A percentile compares a stretch with the other conserved stretches of the same genome.
Evolutionary conservation across 2,888 invertebrate genomes (phyloP).

Genomic region (Agapostemon virescens): DNA sequence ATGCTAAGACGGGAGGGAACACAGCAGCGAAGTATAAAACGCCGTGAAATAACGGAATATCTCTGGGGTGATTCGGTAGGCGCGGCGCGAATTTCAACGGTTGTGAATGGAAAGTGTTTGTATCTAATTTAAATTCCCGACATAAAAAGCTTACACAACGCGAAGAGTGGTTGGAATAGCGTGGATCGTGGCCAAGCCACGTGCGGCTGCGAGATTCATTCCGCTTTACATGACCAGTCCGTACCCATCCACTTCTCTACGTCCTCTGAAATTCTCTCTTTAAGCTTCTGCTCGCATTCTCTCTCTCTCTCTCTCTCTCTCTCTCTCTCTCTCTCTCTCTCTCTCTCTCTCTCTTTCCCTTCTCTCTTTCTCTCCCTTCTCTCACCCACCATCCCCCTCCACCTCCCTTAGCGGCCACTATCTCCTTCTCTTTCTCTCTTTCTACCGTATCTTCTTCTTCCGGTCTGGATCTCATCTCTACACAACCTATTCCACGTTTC

Average conservation of each 20-base stretch:
- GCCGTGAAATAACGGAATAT: constrained; percentile 70
- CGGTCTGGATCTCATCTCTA: constrained; percentile 60
- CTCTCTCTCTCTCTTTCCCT: constrained; percentile 41
- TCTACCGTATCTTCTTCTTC: constrained; percentile 26
- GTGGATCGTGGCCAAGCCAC: constrained; percentile 79
- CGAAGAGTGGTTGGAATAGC: constrained; percentile 71
- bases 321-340: constrained; percentile 9
- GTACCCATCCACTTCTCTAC: constrained; percentile 69
- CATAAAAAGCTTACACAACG: constrained; percentile 76
- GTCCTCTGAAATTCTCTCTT: constrained; percentile 61
- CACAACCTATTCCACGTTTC: constrained; percentile 64
- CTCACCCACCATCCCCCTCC: constrained; percentile 22
- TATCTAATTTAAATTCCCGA: constrained; percentile 79
- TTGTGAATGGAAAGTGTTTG: constrained; percentile 73
- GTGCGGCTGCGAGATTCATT: constrained; percentile 79
- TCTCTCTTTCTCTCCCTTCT: neutral
- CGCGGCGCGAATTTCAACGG: constrained; percentile 70
- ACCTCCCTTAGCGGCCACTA: neutral
- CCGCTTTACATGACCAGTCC: constrained; percentile 76
- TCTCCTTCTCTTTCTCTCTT: constrained; percentile 24
- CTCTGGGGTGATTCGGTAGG: constrained; percentile 70
- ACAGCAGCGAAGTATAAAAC: constrained; percentile 64
- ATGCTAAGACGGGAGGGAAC: constrained; percentile 60
- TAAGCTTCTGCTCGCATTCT: constrained; percentile 40
- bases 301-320: neutral